Conservation (phyloP, 2,113 vertebrate genomes). For the Gobio gobio region DNA sequence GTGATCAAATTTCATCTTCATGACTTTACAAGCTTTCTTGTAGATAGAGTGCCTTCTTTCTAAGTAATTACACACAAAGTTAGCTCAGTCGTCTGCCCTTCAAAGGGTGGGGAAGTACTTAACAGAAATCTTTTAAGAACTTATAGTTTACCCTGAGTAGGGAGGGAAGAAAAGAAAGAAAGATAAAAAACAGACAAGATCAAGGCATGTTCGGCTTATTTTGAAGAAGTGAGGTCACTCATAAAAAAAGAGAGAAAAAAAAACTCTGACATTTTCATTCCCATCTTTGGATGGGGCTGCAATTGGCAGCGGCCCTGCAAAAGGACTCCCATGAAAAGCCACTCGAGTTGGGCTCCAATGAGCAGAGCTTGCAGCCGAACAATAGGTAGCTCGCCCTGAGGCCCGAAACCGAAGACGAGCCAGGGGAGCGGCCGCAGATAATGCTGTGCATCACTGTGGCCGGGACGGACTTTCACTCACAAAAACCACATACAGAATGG, state of each 20-base stretch:
- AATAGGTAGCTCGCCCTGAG: not conserved
- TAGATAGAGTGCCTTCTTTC: not conserved
- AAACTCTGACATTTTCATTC: constrained; percentile 21
- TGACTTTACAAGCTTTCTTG: not conserved
- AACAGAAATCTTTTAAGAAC: constrained; percentile 31
- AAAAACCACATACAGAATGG: constrained; percentile 10
- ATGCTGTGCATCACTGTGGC: not conserved
- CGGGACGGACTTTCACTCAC: constrained; percentile 4
- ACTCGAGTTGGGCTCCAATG: constrained; percentile 28
- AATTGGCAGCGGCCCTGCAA: constrained; percentile 24
- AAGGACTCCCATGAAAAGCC: constrained; percentile 37
- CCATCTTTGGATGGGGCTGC: constrained; percentile 28
- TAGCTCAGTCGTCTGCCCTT: constrained; percentile 36
- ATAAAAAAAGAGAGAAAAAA: not conserved
- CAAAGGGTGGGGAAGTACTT: constrained; percentile 35
- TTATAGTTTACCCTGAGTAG: constrained; percentile 25
- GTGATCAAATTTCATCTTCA: not conserved
- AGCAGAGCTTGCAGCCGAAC: constrained; percentile 14
- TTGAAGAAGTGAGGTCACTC: constrained; percentile 17
- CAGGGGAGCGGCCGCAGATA: not conserved
- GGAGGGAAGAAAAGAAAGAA: not conserved
- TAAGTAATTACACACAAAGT: constrained; percentile 27
- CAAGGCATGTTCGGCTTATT: constrained; percentile 36
- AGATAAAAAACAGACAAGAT: not conserved
- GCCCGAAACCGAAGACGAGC: constrained; percentile 14